A percentile compares a stretch with the other conserved stretches of the same genome.
These are phyloP conservation scores for Crossocerus cetratus DNA, from an alignment of 2,888 invertebrate genomes.

Conservation along the genomic window DNA sequence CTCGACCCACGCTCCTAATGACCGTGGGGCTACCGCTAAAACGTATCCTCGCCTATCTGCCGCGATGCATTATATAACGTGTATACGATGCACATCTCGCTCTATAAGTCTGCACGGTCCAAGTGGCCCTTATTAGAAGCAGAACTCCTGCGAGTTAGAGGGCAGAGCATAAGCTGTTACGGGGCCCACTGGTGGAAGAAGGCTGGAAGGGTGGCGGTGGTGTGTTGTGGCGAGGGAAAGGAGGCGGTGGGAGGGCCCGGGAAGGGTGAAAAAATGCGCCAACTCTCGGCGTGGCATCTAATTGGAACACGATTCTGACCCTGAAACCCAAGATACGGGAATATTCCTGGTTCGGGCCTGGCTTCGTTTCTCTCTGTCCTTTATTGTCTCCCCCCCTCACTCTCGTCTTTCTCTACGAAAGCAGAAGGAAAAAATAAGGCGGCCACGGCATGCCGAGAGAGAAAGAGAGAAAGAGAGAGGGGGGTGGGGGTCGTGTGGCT, in stretches of 20 bases:
- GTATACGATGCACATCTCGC: constrained; percentile 42
- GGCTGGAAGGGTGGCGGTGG: constrained; percentile 16
- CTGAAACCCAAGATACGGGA: constrained; percentile 71
- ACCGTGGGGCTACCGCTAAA: constrained; percentile 51
- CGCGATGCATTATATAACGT: constrained; percentile 52
- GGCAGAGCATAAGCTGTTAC: background rate
- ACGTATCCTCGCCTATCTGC: constrained; percentile 52
- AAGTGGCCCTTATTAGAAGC: constrained; percentile 50
- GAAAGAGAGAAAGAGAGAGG: no score
- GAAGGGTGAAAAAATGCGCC: constrained; percentile 51
- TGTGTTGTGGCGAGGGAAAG: background rate
- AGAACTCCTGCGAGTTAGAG: constrained; percentile 27
- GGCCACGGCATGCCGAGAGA: no score
- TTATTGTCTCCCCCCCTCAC: constrained; percentile 20
- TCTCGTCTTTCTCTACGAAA: constrained; percentile 18
- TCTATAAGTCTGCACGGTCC: constrained; percentile 45
- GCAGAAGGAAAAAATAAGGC: constrained; percentile 27
- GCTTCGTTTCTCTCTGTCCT: constrained; percentile 33
- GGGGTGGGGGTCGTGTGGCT: no score
- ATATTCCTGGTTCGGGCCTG: constrained; percentile 57
- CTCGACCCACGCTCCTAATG: constrained; percentile 43
- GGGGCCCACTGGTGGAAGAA: constrained; percentile 1
- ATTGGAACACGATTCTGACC: constrained; percentile 76
- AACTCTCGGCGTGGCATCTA: constrained; percentile 62
- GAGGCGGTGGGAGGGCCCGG: constrained; percentile 4